Percentiles rank a stretch among this genome's conserved stretches.
Evolutionary conservation across 2,888 invertebrate species (phyloP).

Genomic region (Pammene fasciana): DNA sequence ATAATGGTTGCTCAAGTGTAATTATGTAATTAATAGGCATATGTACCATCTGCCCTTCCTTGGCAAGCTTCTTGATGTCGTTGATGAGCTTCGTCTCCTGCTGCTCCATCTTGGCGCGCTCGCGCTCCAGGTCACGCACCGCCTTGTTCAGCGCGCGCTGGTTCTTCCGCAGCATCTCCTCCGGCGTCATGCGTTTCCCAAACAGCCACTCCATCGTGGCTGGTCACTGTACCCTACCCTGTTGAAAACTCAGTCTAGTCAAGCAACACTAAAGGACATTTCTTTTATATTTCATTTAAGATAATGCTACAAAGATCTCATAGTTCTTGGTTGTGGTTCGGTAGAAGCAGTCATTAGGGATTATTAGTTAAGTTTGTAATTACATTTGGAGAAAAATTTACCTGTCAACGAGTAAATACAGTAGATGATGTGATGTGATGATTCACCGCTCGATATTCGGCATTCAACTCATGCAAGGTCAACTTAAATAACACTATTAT

Average conservation of each 20-base stretch:
- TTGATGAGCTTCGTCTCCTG: slow-evolving; percentile 99
- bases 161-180: slow-evolving; percentile 99
- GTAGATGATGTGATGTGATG: slow-evolving; percentile 34
- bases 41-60: slow-evolving; percentile 98
- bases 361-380: not conserved
- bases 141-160: slow-evolving; percentile 99
- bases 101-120: slow-evolving; percentile 97
- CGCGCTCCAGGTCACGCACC: slow-evolving; percentile 98
- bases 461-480: slow-evolving; percentile 5
- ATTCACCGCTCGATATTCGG: slow-evolving; percentile 27
- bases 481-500: not conserved
- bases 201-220: slow-evolving; percentile 95
- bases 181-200: slow-evolving; percentile 97
- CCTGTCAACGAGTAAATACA: slow-evolving; percentile 30
- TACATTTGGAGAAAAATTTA: slow-evolving; percentile 15
- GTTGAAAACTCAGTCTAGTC: too few species aligned
- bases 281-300: not conserved
- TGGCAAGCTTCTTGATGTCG: slow-evolving; percentile 99
- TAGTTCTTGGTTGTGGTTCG: not conserved
- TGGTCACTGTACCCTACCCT: slow-evolving; percentile 3
- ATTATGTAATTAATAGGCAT: too few species aligned
- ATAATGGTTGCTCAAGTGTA: too few species aligned
- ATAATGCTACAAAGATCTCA: not conserved
- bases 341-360: not conserved
- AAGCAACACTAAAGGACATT: not conserved